Evolutionary conservation across 2,888 invertebrate genomes (phyloP), one percentile per base, ranked within the genome.

Genomic region (Plagodis dolabraria): DNA sequence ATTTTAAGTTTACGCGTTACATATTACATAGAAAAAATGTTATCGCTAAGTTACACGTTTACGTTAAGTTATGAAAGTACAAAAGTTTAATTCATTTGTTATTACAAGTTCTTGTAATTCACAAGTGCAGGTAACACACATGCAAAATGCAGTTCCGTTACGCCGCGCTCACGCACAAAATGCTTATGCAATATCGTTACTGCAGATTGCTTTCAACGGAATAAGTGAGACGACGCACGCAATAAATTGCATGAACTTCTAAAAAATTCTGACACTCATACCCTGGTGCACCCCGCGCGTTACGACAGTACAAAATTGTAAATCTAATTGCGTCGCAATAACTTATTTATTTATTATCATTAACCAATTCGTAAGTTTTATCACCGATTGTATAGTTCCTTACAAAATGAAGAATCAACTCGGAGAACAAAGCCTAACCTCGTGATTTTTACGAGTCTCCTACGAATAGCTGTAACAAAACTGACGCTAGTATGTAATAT

Each of bases 281-380:
- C 93, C 93, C 93, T 93, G 93, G 89, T 92, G 83, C 87, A 92
- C 89, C 92, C 92, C 90, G 90, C 92, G 85, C 89, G 79, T 86
- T 87, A 85, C 83, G 22, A 22, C 22, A 22, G 83, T 87, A 79
- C 81, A 83, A 43, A 76, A 72, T 68, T 76, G 79, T 85, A 84
- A 86, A 68, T 81, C 82, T 89, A 87, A 88, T 89, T 89, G 87
- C 89, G 88, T 85, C 86, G 91, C 90, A 91, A 90, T 89, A 76
- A 82, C 84, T 86, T 87, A 47, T 47, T 33, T 56, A 56, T n/a
- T 50, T 56, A 87, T 87, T 88, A 89, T 88, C 85, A 77, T 82
- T 87, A 87, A 80, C 86, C 90, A 91, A 92, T 92, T 92, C 89
- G 91, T 89, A 85, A 85, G 80, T 81, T 22, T 85, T 91, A 91